phyloP scores from a whole-genome alignment of 2,797 vertebrate species.

The Sorex maritimensis region DNA sequence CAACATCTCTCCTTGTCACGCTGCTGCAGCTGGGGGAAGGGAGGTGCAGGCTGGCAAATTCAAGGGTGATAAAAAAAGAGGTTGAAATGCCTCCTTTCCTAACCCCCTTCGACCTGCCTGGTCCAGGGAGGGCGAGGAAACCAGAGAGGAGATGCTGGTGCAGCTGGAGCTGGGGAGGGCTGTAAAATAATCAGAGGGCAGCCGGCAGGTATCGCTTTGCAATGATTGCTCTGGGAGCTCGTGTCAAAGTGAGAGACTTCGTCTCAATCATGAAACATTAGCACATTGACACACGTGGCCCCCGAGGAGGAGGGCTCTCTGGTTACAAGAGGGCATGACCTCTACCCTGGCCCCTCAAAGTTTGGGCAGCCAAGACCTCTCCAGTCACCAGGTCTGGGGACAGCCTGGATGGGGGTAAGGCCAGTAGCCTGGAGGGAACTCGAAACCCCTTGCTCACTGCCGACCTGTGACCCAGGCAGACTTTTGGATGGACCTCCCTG shows the following conservation, averaged over 20 bases:
- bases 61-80: neutral
- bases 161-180: conserved; percentile 57
- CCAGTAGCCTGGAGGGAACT: conserved; percentile 5
- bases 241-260: conserved; percentile 80
- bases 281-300: conserved; percentile 82
- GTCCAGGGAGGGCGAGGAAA: conserved; percentile 74
- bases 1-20: neutral
- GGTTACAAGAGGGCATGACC: conserved; percentile 82
- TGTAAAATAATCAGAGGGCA: conserved; percentile 86
- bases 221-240: conserved; percentile 71
- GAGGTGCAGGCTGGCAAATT: neutral
- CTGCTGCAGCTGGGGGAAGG: neutral
- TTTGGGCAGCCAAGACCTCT: neutral
- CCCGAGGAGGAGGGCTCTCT: conserved; percentile 75
- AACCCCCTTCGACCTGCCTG: conserved; percentile 1
- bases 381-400: neutral
- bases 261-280: conserved; percentile 84
- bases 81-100: conserved; percentile 9
- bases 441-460: conserved; percentile 44
- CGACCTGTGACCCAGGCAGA: conserved; percentile 31
- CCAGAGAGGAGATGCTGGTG: conserved; percentile 78
- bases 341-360: conserved; percentile 57
- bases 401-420: neutral
- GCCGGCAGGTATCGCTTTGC: conserved; percentile 85
- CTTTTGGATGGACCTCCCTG: conserved; percentile 29